These are phyloP conservation scores for Todiramphus chloris DNA, from an alignment of 2,113 vertebrate genomes.

Conservation along the genomic window DNA sequence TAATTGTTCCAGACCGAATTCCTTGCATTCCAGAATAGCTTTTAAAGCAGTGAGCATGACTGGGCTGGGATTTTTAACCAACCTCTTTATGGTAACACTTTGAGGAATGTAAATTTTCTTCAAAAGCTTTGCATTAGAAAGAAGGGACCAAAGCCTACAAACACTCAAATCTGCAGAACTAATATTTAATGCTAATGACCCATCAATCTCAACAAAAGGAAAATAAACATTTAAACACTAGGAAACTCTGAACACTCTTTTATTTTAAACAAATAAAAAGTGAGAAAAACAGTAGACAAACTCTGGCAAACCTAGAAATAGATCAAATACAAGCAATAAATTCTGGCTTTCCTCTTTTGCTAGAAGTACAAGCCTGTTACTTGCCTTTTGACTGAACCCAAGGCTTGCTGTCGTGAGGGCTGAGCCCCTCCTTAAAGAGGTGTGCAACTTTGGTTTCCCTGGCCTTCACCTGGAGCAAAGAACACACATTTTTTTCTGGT, in stretches of 20 bases:
- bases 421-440: background rate
- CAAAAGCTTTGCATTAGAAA: slow-evolving; percentile 20
- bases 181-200: background rate
- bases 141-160: slow-evolving; percentile 2
- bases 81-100: slow-evolving; percentile 16
- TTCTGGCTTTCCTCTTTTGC: background rate
- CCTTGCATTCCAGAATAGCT: slow-evolving; percentile 26
- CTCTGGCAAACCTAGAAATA: background rate
- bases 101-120: slow-evolving; percentile 16
- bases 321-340: background rate
- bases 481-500: background rate
- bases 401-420: background rate
- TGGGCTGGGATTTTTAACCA: slow-evolving; percentile 37
- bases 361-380: background rate
- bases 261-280: background rate
- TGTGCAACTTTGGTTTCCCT: background rate
- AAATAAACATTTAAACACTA: background rate
- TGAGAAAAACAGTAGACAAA: background rate
- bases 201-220: background rate
- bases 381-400: background rate
- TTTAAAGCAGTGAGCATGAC: slow-evolving; percentile 26
- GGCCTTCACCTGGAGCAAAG: background rate
- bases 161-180: background rate
- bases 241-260: background rate
- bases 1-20: slow-evolving; percentile 39